Base-by-base conservation (phyloP, 2,797 vertebrate genomes). In the Enteromius paludinosus region DNA sequence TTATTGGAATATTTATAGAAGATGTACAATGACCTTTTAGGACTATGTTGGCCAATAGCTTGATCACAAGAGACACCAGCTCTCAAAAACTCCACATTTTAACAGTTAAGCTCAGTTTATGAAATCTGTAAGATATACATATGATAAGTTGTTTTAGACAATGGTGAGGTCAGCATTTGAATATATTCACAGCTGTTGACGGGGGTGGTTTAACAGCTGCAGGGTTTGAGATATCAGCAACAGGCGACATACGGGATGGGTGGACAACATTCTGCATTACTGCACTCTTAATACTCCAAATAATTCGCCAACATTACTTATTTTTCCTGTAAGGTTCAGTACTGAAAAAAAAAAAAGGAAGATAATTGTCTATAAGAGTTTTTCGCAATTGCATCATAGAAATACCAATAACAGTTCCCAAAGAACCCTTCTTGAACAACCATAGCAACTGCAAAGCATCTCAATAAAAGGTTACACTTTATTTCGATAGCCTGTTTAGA, bases 151-250 rank as follows among this genome's bases (percentile, higher is more conserved):
- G 83, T 90, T 86, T 91, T 77, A 14, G 62, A 89, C 85, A 89
- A 86, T 79, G 59, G 83, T 91, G 88, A 88, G 88, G 89, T 92
- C 91, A 92, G 83, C 85, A 87, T 87, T 89, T 91, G 90, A 91
- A 91, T 92, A 86, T 91, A 92, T 90, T 88, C 81, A 86, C 92
- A 93, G 93, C 93, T 92, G 92, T 86, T 83, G 64, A 89, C 15
- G 72, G 88, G 87, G 89, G 89, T 90, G 90, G 76, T 43, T 87
- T 82, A 86, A 84, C 74, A 88, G 87, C 88, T 89, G 84, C 92
- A 89, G 90, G 90, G 91, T 91, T 83, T 88, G 85, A 66, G 52
- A 82, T 84, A 83, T 83, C 35, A 70, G 78, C 79, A 83, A 65
- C 81, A 77, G 78, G 84, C 70, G 61, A 52, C 72, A 38, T 38